Conservation (phyloP, 2,888 invertebrate genomes). For the Anagyrus pseudococci region DNA sequence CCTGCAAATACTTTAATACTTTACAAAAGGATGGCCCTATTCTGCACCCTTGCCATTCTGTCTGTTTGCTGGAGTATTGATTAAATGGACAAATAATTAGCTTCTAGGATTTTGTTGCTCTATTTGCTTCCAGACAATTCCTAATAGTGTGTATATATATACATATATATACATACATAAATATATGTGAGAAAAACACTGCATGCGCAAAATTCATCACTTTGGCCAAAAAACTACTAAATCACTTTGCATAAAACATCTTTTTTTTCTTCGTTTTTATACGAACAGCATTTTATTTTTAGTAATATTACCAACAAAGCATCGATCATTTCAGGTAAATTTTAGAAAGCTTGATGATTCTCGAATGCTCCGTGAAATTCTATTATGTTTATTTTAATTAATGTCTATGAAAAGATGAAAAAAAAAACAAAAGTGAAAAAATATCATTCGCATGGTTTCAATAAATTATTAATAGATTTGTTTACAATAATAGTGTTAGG, state of each 20-base stretch:
- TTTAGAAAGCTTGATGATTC: constrained; percentile 43
- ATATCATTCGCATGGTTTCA: constrained; percentile 25
- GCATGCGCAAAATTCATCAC: constrained; percentile 36
- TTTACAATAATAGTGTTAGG: constrained; percentile 26
- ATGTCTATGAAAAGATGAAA: constrained; percentile 6
- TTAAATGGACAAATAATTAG: constrained; percentile 23
- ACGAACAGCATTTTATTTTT: constrained; percentile 14
- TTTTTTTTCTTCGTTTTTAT: not conserved
- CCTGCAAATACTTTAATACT: constrained; percentile 21
- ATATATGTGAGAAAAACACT: constrained; percentile 35
- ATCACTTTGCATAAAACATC: too few species aligned
- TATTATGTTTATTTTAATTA: too few species aligned
- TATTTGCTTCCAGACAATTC: constrained; percentile 24
- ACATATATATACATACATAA: too few species aligned
- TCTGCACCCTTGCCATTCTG: constrained; percentile 59
- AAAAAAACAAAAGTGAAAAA: constrained; percentile 25
- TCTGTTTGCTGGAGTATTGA: constrained; percentile 49
- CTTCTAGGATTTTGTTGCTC: constrained; percentile 23
- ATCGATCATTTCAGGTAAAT: constrained; percentile 37
- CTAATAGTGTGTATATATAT: constrained; percentile 17
- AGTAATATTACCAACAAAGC: constrained; percentile 27
- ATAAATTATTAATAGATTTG: too few species aligned
- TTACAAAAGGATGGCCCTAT: constrained; percentile 50
- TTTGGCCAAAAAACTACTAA: constrained; percentile 31
- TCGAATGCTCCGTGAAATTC: constrained; percentile 38